Evolutionary conservation across 2,888 invertebrate species (phyloP).

Genomic region (Amblyteles armatorius): DNA sequence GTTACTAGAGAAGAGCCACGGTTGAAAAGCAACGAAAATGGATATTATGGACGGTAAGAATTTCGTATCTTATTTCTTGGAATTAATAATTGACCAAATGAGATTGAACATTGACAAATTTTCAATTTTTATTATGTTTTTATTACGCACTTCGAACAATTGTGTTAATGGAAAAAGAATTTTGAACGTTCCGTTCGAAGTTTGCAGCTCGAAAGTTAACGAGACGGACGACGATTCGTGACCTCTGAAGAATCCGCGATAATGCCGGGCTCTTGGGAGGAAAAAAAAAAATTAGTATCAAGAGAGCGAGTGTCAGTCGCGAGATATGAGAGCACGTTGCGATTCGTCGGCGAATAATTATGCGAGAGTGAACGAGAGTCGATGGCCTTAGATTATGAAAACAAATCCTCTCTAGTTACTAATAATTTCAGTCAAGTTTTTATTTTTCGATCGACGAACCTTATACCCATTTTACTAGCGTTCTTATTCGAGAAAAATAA

Average conservation of each 20-base stretch:
- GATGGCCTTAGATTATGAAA: neutral
- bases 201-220: neutral
- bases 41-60: conserved; percentile 78
- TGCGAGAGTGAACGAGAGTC: conserved; percentile 8
- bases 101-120: neutral
- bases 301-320: conserved; percentile 24
- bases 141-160: neutral
- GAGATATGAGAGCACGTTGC: conserved; percentile 52
- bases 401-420: conserved; percentile 3
- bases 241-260: conserved; percentile 58
- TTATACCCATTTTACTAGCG: neutral
- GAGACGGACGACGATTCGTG: conserved; percentile 55
- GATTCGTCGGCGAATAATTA: conserved; percentile 21
- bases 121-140: neutral
- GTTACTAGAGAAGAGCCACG: neutral
- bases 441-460: neutral
- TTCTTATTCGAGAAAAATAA: neutral
- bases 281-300: conserved; percentile 27
- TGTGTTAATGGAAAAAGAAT: conserved; percentile 46
- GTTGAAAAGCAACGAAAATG: conserved; percentile 63
- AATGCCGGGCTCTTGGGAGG: conserved; percentile 46
- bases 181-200: conserved; percentile 47
- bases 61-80: neutral
- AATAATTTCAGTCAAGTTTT: neutral
- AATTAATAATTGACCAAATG: neutral